A percentile compares a stretch with the other conserved stretches of the same genome.
Conservation (phyloP, 2,888 invertebrate species). For the Aphodius granarius region DNA sequence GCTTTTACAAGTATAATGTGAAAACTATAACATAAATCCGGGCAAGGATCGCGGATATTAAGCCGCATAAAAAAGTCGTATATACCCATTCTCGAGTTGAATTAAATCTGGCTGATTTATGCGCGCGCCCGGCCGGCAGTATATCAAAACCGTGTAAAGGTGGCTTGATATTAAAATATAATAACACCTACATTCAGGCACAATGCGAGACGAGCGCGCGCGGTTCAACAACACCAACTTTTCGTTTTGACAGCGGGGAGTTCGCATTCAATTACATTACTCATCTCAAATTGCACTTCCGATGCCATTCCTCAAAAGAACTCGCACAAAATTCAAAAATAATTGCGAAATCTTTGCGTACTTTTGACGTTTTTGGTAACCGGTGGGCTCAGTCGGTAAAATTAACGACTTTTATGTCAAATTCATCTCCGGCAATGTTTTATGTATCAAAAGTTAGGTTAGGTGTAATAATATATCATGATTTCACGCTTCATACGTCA, state of each 20-base stretch:
- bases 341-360: not conserved
- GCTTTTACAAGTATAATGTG: slow-evolving; percentile 19
- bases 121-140: slow-evolving; percentile 38
- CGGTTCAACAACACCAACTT: slow-evolving; percentile 21
- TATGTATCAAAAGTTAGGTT: too few relatives aligned
- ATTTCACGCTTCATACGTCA: too few relatives aligned
- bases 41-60: slow-evolving; percentile 24
- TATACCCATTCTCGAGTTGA: slow-evolving; percentile 20
- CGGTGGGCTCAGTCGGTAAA: not conserved
- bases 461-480: too few relatives aligned
- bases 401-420: not conserved
- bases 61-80: slow-evolving; percentile 26
- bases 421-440: too few relatives aligned
- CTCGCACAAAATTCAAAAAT: not conserved
- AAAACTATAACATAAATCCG: slow-evolving; percentile 22
- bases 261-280: slow-evolving; percentile 28
- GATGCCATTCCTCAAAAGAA: not conserved
- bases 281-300: slow-evolving; percentile 17
- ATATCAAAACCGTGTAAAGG: slow-evolving; percentile 43
- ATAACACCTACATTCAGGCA: slow-evolving; percentile 45
- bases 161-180: slow-evolving; percentile 51
- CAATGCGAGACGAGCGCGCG: not conserved
- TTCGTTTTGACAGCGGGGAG: slow-evolving; percentile 16
- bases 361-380: not conserved
- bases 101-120: slow-evolving; percentile 39